A percentile compares a stretch with the other conserved stretches of the same genome.
phyloP scores from a whole-genome alignment of 2,113 vertebrate species.

The Tichodroma muraria region DNA sequence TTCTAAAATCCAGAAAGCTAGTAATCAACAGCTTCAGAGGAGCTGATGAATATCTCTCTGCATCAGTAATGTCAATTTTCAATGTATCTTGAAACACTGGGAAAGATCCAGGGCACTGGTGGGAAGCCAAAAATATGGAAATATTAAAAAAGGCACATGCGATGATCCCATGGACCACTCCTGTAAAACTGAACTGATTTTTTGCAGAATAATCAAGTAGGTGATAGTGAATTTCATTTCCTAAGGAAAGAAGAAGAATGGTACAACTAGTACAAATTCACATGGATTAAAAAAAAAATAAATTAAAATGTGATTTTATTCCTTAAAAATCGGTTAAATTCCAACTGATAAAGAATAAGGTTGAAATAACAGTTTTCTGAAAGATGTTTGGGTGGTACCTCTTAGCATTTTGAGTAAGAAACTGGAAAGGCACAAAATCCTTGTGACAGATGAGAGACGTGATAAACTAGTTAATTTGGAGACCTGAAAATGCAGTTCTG shows the following conservation, averaged over 20 bases:
- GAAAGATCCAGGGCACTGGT: neutral
- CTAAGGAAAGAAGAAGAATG: neutral
- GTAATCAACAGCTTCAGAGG: constrained; percentile 8
- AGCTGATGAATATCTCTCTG: neutral
- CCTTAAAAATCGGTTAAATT: neutral
- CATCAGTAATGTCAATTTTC: neutral
- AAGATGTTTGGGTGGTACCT: neutral
- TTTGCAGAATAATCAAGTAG: neutral
- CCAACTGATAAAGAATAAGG: neutral
- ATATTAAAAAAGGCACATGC: neutral
- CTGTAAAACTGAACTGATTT: neutral
- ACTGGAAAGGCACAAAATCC: neutral
- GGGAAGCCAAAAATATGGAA: neutral
- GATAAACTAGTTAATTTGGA: neutral
- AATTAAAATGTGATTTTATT: neutral
- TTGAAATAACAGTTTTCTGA: neutral
- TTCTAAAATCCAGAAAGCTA: neutral
- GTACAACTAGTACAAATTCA: neutral
- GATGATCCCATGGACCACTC: neutral
- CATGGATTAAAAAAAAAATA: neutral
- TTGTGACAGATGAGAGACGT: neutral
- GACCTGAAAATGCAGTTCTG: neutral
- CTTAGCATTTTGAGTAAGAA: neutral
- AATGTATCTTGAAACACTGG: neutral
- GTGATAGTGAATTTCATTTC: neutral